A percentile compares a stretch with the other conserved stretches of the same genome.
phyloP scores from a whole-genome alignment of 2,113 vertebrate species.

The Brevimyrus niger region DNA sequence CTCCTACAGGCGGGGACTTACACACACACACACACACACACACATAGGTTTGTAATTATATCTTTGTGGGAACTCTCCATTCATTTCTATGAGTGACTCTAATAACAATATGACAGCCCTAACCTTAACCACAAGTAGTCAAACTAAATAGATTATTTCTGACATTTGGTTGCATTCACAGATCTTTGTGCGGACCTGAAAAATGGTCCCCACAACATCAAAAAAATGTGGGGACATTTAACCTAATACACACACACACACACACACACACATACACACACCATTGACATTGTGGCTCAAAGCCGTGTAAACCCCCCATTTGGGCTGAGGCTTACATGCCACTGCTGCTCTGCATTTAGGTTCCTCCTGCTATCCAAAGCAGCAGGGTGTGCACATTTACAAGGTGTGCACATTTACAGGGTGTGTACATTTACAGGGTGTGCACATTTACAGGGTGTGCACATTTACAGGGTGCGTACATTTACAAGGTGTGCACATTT shows the following conservation, averaged over 20 bases:
- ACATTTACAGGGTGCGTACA: not conserved
- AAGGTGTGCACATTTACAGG: not conserved
- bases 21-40: not conserved
- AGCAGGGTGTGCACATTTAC: not conserved
- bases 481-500: too few relatives aligned
- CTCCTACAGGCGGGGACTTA: not conserved
- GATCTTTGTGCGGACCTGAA: too few relatives aligned
- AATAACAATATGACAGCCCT: too few relatives aligned
- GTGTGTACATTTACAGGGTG: not conserved
- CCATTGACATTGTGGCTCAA: too few relatives aligned
- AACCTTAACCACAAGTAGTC: too few relatives aligned
- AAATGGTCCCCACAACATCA: too few relatives aligned
- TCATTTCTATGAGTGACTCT: too few relatives aligned
- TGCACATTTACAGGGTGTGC: not conserved
- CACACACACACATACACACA: too few relatives aligned
- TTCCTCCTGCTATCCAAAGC: not conserved
- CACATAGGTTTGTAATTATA: not conserved
- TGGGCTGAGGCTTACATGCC: not conserved
- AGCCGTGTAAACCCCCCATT: not conserved
- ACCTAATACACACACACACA: not conserved
- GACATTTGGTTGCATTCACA: too few relatives aligned
- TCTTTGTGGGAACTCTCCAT: too few relatives aligned
- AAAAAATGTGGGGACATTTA: too few relatives aligned
- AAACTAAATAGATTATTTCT: too few relatives aligned
- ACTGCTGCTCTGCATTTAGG: not conserved